Percentiles rank a stretch among this genome's conserved stretches.
Evolutionary conservation across 2,888 invertebrate species (phyloP).

Genomic region (Nudaria mundana): DNA sequence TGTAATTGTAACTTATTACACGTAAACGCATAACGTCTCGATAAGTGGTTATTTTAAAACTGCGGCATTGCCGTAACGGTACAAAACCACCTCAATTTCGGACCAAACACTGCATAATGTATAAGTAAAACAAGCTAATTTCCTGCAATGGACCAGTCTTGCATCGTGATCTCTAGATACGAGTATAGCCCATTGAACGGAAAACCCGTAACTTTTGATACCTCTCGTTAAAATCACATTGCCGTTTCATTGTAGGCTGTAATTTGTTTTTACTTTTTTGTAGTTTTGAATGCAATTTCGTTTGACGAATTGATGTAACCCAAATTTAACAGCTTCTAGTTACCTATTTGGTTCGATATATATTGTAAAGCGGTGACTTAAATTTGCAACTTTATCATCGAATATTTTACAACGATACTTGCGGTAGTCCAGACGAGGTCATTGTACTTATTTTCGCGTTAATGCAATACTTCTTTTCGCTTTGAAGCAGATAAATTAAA

Average conservation of each 20-base stretch:
- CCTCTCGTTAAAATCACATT: neutral
- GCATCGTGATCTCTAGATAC: slow-evolving; percentile 55
- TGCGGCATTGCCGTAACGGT: slow-evolving; percentile 61
- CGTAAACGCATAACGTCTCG: slow-evolving; percentile 45
- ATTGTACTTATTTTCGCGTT: slow-evolving; percentile 41
- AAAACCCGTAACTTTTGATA: slow-evolving; percentile 6
- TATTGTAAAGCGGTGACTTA: slow-evolving; percentile 25
- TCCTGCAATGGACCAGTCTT: slow-evolving; percentile 50
- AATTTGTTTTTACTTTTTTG: slow-evolving; percentile 3
- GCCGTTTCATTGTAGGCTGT: neutral
- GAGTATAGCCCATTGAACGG: slow-evolving; percentile 32
- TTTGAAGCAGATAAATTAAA: slow-evolving; percentile 1
- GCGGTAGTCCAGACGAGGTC: slow-evolving; percentile 40
- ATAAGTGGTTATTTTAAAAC: slow-evolving; percentile 54
- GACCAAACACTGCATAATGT: slow-evolving; percentile 51
- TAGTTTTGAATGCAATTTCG: slow-evolving; percentile 8
- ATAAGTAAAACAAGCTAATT: slow-evolving; percentile 62
- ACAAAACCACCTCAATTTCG: slow-evolving; percentile 59
- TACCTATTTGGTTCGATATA: slow-evolving; percentile 20
- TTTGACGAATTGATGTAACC: slow-evolving; percentile 9
- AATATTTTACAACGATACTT: slow-evolving; percentile 34
- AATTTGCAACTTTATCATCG: slow-evolving; percentile 32
- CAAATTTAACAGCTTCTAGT: slow-evolving; percentile 18
- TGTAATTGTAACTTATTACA: slow-evolving; percentile 27
- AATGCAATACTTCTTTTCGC: neutral